Percentiles rank a stretch among this genome's conserved stretches.
Evolutionary conservation across 2,113 vertebrate genomes (phyloP).

Genomic region (Glaucidium brasilianum): DNA sequence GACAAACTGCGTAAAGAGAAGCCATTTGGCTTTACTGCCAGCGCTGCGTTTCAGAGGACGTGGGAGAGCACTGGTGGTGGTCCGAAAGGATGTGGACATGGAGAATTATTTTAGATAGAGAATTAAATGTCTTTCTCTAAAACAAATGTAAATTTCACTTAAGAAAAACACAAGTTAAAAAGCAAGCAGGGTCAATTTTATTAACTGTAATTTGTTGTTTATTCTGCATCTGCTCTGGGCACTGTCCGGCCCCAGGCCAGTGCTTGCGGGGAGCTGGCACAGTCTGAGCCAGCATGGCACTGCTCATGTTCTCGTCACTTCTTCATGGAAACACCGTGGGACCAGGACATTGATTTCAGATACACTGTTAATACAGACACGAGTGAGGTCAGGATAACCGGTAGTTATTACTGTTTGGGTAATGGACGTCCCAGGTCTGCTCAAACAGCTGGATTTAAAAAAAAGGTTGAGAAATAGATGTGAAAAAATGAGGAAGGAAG

Average conservation of each 20-base stretch:
- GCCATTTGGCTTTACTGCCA: not conserved
- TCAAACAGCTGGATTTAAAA: not conserved
- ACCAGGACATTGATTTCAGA: not conserved
- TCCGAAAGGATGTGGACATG: not conserved
- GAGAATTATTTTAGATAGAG: not conserved
- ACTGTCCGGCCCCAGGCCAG: not conserved
- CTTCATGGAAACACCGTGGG: not conserved
- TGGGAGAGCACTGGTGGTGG: not conserved
- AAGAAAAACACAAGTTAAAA: not conserved
- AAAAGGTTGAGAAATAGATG: not conserved
- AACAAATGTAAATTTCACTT: not conserved
- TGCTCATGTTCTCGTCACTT: rapidly evolving
- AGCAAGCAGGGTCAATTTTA: not conserved
- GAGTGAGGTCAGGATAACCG: not conserved
- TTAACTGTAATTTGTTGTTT: not conserved
- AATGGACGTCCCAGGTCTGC: not conserved
- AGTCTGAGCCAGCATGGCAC: not conserved
- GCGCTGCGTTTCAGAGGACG: not conserved
- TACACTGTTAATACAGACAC: too few species aligned
- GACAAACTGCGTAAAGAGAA: not conserved
- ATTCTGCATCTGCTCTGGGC: not conserved
- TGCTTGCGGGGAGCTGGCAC: not conserved
- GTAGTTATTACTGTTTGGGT: not conserved
- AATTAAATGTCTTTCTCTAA: not conserved
- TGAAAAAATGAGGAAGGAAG: not conserved